Evolutionary conservation across 2,113 vertebrate genomes (phyloP).

Genomic region (Tragulus kanchil): DNA sequence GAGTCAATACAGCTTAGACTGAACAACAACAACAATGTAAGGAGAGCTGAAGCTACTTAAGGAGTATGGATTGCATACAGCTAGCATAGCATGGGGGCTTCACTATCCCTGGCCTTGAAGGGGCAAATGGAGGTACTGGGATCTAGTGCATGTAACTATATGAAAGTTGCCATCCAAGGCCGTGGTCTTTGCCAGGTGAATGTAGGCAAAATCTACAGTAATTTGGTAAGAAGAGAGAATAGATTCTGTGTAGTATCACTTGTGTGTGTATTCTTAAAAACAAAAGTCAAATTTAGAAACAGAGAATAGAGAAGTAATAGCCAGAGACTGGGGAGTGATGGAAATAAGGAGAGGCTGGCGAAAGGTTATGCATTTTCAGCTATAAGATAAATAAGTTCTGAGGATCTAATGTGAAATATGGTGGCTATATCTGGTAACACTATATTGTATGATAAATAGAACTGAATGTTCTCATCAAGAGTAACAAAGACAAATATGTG

Average conservation of each 20-base stretch:
- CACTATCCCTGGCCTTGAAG: background rate
- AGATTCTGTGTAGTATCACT: background rate
- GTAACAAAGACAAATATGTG: background rate
- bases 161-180: background rate
- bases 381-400: background rate
- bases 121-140: background rate
- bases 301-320: background rate
- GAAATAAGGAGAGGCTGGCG: background rate
- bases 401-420: background rate
- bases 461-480: background rate
- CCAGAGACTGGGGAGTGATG: background rate
- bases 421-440: background rate
- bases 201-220: background rate
- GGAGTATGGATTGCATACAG: background rate
- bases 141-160: background rate
- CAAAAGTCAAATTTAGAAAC: background rate
- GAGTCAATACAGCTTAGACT: too few species aligned
- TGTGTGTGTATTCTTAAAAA: background rate
- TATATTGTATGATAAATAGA: background rate
- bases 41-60: background rate
- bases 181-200: background rate
- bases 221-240: background rate
- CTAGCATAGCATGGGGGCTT: accelerated
- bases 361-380: background rate
- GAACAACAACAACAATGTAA: background rate